Base-by-base conservation (phyloP, 2,888 invertebrate genomes). In the Calameuta idolon region DNA sequence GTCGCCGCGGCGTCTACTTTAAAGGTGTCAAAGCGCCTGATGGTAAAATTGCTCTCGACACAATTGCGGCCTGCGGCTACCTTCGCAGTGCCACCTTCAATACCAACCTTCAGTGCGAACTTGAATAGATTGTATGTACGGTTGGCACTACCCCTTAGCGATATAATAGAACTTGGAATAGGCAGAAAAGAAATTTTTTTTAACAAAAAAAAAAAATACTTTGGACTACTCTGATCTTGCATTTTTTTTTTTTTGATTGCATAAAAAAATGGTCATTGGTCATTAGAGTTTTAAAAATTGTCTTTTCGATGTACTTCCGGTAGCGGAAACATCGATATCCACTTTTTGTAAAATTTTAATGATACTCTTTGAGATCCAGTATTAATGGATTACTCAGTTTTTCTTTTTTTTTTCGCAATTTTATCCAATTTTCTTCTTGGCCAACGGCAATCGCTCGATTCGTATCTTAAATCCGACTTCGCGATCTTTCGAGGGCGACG, bases 401-500 rank as follows among this genome's bases (percentile, higher is more conserved):
- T 9, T n/a, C n/a, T n/a, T 23, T 37, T 37, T 37, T 55, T 5
- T 15, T 0, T 9, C 5, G 0, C 3, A 1, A 9, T 55, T 15
- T 15, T 55, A 9, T 23, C 9, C 23, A 55, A 55, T 55, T 23
- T 34, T 74, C 11, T 1, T 31, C 73, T n/a, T 30, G 5, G 23
- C 34, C 73, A 23, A 0, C 9, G 23, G 23, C 23, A 55, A 9
- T 23, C 55, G 9, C 23, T 9, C 55, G 55, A 55, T 23, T 23
- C 23, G 9, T 23, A 55, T 55, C 55, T 55, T 40, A 40, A 55
- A 55, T 55, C 55, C 23, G 55, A 55, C 23, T 23, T 55, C 55
- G 55, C 55, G 75, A 33, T 68, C 73, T 69, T 31, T 31, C 71
- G 11, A 31, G 77, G 76, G 9, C 55, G 80, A 79, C 80, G 79